These are phyloP conservation scores for Synchiropus splendidus DNA, from an alignment of 2,113 vertebrate genomes.

Conservation along the genomic window DNA sequence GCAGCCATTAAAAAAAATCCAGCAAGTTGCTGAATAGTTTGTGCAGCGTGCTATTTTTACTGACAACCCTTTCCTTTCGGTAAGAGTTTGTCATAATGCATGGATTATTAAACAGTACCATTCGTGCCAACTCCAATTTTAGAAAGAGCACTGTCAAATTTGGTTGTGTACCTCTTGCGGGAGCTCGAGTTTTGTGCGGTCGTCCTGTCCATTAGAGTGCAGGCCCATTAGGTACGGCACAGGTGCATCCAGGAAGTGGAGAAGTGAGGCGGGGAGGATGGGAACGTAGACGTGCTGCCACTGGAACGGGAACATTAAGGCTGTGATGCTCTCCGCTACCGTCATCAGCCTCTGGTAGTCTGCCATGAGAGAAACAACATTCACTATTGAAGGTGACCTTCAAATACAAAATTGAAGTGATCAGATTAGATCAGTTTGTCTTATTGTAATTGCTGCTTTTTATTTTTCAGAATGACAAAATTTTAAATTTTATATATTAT, in stretches of 20 bases:
- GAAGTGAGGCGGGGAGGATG: constrained; percentile 91
- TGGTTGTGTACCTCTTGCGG: constrained; percentile 81
- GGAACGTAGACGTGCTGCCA: constrained; percentile 99
- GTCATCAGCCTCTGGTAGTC: constrained; percentile 97
- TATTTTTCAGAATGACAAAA: too few species aligned
- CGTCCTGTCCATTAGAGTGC: constrained; percentile 88
- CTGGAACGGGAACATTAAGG: constrained; percentile 91
- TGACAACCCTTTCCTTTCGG: too few species aligned
- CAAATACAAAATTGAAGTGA: too few species aligned
- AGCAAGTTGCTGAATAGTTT: too few species aligned
- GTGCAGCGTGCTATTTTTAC: too few species aligned
- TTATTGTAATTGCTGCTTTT: too few species aligned
- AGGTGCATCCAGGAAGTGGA: constrained; percentile 94
- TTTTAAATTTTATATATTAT: too few species aligned
- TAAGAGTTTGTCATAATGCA: too few species aligned
- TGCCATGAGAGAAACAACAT: constrained; percentile 37
- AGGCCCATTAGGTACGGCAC: constrained; percentile 98
- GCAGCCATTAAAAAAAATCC: too few species aligned
- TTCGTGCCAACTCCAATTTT: neutral
- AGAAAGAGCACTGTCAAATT: neutral
- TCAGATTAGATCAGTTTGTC: too few species aligned
- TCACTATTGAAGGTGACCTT: too few species aligned
- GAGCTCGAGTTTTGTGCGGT: constrained; percentile 91
- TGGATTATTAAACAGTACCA: too few species aligned
- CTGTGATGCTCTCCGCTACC: constrained; percentile 90